These are phyloP conservation scores for Amyelois transitella DNA, from an alignment of 1,140 invertebrate genomes.

Conservation along the genomic window DNA sequence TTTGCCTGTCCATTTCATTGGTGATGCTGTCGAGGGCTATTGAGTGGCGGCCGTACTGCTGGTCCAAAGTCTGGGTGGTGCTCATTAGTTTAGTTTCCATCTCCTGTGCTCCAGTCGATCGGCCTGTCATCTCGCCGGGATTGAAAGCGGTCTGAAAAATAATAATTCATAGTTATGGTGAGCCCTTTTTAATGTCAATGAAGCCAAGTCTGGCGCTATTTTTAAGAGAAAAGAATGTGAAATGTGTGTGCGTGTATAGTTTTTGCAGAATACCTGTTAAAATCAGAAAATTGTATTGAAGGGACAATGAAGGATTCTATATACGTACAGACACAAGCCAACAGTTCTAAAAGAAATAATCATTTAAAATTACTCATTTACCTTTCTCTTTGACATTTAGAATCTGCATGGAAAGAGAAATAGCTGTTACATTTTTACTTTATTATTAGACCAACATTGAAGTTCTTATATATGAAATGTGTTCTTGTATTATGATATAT, in stretches of 20 bases:
- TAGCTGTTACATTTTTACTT: not conserved
- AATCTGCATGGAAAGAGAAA: too few species aligned
- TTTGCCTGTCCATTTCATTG: conserved; percentile 55
- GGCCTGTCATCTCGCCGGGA: conserved; percentile 62
- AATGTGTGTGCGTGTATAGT: too few species aligned
- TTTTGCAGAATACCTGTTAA: too few species aligned
- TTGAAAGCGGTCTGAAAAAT: conserved; percentile 54
- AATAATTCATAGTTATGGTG: not conserved
- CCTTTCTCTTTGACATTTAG: too few species aligned
- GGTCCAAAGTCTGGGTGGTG: conserved; percentile 16
- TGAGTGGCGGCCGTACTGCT: conserved; percentile 44
- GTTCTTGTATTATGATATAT: not conserved
- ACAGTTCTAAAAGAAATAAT: too few species aligned
- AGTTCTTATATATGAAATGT: not conserved
- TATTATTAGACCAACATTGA: not conserved
- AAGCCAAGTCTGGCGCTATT: too few species aligned
- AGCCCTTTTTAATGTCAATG: too few species aligned
- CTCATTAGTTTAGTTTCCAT: conserved; percentile 7
- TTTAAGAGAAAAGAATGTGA: too few species aligned
- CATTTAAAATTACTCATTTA: too few species aligned
- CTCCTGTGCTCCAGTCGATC: conserved; percentile 58
- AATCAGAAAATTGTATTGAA: too few species aligned
- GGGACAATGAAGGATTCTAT: too few species aligned
- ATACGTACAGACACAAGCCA: too few species aligned
- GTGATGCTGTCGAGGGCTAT: conserved; percentile 42